Base-by-base conservation (phyloP, 2,113 vertebrate species). In the Corvus moneduloides region DNA sequence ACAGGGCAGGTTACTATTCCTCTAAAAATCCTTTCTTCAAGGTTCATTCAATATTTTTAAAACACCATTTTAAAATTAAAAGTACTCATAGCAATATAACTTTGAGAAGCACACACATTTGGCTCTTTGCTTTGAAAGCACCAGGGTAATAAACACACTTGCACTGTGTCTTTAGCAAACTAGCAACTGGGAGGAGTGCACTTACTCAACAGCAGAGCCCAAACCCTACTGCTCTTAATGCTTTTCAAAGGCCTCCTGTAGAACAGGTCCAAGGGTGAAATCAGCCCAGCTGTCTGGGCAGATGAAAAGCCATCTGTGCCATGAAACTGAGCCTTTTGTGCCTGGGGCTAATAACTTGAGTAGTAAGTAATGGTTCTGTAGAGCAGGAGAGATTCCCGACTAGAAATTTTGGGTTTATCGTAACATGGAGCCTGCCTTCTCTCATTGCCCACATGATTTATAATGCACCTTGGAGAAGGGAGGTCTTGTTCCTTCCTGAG, bases 241-340 rank as follows among this genome's bases (percentile, higher is more conserved):
- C 39, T 83, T 79, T 84, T 26, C 26, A 43, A 88, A 87, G n/a
- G 54, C 54, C 20, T 93, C 67, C 63, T 41, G 55, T 55, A 91
- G 67, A 84, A 92, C 24, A 87, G 63, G 58, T 95, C 82, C 62
- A 79, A 49, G 73, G 84, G 61, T 62, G 74, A 93, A 95, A 95
- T 82, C 54, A 79, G 77, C 32, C 84, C 91, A 95, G 74, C 77
- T 96, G 87, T 58, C 62, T 63, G 37, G 46, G 43, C 91, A 87
- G 87, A 91, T 71, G 82, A 95, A 96, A 84, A 69, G 71, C 93
- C 89, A 84, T 80, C 66, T 91, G 93, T 91, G 72, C 71, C 59
- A 77, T 4, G 26, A 89, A 94, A 90, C 9, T 37, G 74, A 94
- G 79, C 67, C 72, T 86, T 90, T 63, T 7, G 2, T 55, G 86